Percentiles rank a stretch among this genome's conserved stretches.
These are phyloP conservation scores for Macropis europaea DNA, from an alignment of 2,888 invertebrate genomes.

Conservation along the genomic window DNA sequence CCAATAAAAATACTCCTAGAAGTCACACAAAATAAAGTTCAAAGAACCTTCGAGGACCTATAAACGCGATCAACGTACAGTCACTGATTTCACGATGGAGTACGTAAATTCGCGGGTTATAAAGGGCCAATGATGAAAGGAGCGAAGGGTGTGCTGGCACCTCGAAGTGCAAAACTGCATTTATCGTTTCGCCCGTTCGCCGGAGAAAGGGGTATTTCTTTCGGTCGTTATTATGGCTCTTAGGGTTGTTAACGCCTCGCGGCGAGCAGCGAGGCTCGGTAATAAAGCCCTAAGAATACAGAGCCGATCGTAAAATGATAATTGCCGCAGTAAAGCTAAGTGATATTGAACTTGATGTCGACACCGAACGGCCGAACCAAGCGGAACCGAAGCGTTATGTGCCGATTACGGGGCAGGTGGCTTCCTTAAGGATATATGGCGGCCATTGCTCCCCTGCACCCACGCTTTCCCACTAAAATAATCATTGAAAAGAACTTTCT, in stretches of 20 bases:
- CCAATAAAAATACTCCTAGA: background rate
- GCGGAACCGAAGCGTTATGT: slow-evolving; percentile 57
- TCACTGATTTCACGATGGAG: slow-evolving; percentile 1
- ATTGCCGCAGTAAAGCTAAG: slow-evolving; percentile 78
- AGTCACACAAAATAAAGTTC: background rate
- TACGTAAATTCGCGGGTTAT: slow-evolving; percentile 6
- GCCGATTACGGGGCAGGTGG: slow-evolving; percentile 42
- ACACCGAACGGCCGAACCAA: slow-evolving; percentile 55
- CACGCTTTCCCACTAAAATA: slow-evolving; percentile 10
- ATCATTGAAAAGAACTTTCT: slow-evolving; percentile 9
- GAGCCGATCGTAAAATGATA: slow-evolving; percentile 78
- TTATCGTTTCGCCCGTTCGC: slow-evolving; percentile 64
- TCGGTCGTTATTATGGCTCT: slow-evolving; percentile 68
- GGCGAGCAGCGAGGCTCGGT: slow-evolving; percentile 54
- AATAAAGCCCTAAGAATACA: slow-evolving; percentile 79
- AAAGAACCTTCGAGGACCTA: background rate
- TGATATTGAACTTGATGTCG: slow-evolving; percentile 79
- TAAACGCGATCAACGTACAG: background rate
- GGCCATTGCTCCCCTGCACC: slow-evolving; percentile 1
- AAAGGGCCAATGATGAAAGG: slow-evolving; percentile 4
- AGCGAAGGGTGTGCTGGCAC: background rate
- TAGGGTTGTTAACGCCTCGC: slow-evolving; percentile 65
- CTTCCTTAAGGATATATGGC: slow-evolving; percentile 23
- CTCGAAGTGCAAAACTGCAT: slow-evolving; percentile 69
- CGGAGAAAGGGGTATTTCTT: slow-evolving; percentile 70